A percentile compares a stretch with the other conserved stretches of the same genome.
Conservation (phyloP, 2,113 vertebrate species). For the Chaetodon trifascialis region DNA sequence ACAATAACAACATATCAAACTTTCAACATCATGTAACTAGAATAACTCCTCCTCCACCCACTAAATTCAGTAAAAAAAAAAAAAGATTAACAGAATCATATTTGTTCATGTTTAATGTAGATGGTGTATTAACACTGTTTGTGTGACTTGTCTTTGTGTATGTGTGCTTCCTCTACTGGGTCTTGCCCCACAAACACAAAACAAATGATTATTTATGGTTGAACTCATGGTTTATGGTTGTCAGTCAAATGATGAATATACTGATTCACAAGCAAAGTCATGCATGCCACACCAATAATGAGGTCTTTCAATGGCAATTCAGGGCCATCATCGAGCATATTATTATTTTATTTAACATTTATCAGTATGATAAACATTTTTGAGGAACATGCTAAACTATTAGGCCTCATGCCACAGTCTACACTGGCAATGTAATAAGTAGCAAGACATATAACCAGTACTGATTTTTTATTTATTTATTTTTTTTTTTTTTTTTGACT, state of each 20-base stretch:
- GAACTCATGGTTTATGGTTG: not conserved
- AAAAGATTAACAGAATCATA: not conserved
- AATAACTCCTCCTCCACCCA: not conserved
- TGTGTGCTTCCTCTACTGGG: constrained; percentile 63
- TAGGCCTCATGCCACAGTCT: too few relatives aligned
- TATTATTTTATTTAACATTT: too few relatives aligned
- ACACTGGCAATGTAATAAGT: too few relatives aligned
- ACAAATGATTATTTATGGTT: not conserved
- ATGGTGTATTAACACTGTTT: not conserved
- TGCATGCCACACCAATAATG: not conserved
- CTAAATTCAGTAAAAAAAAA: not conserved
- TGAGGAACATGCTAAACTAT: too few relatives aligned
- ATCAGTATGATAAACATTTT: too few relatives aligned
- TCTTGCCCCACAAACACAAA: constrained; percentile 52
- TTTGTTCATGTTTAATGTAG: constrained; percentile 13
- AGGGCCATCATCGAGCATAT: constrained; percentile 2
- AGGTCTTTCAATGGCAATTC: constrained; percentile 59
- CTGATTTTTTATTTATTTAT: too few relatives aligned
- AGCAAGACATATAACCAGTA: too few relatives aligned
- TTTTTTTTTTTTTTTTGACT: too few relatives aligned
- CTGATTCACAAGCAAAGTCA: constrained; percentile 31
- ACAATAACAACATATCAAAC: not conserved
- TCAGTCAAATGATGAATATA: not conserved
- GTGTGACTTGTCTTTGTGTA: constrained; percentile 59
- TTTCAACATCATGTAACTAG: not conserved